Evolutionary conservation across 92 coral and sea anemone species (phyloP), one percentile per base, ranked within the genome.

Genomic region (Porites lobata): DNA sequence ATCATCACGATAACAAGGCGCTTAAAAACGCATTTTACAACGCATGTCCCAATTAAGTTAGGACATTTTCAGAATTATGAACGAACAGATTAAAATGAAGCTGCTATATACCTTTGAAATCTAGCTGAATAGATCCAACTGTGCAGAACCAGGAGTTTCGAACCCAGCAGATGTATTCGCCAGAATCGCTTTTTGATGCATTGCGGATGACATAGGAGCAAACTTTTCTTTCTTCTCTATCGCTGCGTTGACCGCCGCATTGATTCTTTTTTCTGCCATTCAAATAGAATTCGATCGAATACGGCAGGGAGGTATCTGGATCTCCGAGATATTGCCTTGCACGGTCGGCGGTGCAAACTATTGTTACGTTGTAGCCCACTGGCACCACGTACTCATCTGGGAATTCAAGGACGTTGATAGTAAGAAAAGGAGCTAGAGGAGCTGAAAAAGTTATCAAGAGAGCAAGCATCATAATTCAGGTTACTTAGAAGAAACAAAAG

Each of bases 351-450:
- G 54, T 82, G 22, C 93, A 91, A 52, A 38, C 21, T 11, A 91
- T 81, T 69, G 89, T 86, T 26, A 87, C 69, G 59, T 81, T 68
- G 58, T 51, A 79, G 85, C 93, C 93, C 56, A 73, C 53, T 2
- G 81, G 77, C 2, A 59, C 19, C 38, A 87, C 15, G 11, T 54
- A 5, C 10, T 85, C 88, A 59, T 56, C 52, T 15, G 93, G 93
- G 5, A 38, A 38, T 38, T 38, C 47, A n/a, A 65, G 6, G 8
- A 18, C 57, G 7, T 18, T 57, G 43, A 82, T 58, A 4, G 29
- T 32, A 8, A 82, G 14, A 17, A 78, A 18, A 14, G 86, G 59
- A 9, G 17, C 24, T 5, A 0, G 1, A 15, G 65, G 18, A 51
- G 2, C 75, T 80, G 76, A 11, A 26, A 38, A 38, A 38, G 52